phyloP scores from a whole-genome alignment of 2,888 invertebrate genomes.

The Biston betularia region DNA sequence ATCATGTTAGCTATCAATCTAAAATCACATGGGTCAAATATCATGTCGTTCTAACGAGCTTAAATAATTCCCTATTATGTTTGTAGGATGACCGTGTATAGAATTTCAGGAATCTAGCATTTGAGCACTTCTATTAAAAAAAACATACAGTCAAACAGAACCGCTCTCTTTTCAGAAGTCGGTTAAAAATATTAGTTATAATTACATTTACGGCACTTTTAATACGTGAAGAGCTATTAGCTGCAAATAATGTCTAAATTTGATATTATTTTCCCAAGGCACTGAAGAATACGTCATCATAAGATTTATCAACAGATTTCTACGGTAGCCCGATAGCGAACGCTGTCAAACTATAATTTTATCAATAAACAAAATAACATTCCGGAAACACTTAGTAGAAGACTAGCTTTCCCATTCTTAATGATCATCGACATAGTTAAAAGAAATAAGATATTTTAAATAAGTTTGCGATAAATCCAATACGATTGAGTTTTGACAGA shows the following conservation, averaged over 20 bases:
- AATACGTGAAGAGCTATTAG: neutral
- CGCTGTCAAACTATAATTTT: conserved; percentile 2
- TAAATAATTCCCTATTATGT: too few species aligned
- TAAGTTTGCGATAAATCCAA: neutral
- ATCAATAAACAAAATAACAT: neutral
- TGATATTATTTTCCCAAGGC: conserved; percentile 10
- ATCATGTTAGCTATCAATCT: too few species aligned
- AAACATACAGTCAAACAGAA: too few species aligned
- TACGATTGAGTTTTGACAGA: conserved; percentile 1
- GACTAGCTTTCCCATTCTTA: neutral
- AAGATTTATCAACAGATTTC: conserved; percentile 9
- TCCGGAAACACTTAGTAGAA: neutral
- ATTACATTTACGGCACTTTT: conserved; percentile 7
- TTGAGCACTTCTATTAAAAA: too few species aligned
- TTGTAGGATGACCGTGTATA: too few species aligned
- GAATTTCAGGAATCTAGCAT: too few species aligned
- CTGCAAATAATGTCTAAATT: conserved; percentile 10
- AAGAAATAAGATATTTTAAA: too few species aligned
- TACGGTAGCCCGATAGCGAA: neutral
- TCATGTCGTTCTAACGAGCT: too few species aligned
- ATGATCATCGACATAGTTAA: too few species aligned
- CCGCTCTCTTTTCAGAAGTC: neutral
- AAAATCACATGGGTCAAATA: too few species aligned
- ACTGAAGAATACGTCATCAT: conserved; percentile 18
- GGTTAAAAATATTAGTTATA: too few species aligned